Evolutionary conservation across 2,797 vertebrate species (phyloP), one percentile per base, ranked within the genome.

Genomic region (Microctenopoma stevenorrisi): DNA sequence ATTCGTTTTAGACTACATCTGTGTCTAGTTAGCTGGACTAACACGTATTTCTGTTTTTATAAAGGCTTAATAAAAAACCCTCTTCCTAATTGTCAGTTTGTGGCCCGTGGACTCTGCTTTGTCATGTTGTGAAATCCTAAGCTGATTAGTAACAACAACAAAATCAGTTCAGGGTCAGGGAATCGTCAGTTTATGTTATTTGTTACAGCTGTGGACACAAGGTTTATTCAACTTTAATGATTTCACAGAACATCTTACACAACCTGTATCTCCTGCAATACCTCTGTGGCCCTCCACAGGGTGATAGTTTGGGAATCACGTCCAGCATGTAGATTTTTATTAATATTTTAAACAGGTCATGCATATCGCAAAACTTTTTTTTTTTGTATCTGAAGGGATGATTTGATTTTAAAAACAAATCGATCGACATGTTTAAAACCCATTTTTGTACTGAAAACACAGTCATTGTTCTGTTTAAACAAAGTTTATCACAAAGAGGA

Each of bases 291-390:
- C 57, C 47, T 54, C 40, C 5, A 73, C 15, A 64, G 61, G 37
- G 4, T 11, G n/a, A 50, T 42, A 28, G 60, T 68, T 79, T 81
- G 67, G 68, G 74, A 78, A 72, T 74, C 80, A 60, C 58, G n/a
- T 51, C 15, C 40, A 47, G 40, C 40, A 33, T 46, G 38, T 79
- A 48, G 64, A 37, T 57, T 60, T 70, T 48, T 26, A 30, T 69
- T 51, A 47, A 35, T 43, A 10, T 54, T 58, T 48, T 37, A n/a
- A 54, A 57, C 8, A 38, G 25, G 2, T 28, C 30, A n/a, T 22
- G 22, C 22, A 22, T 22, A 22, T 22, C 22, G 22, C 22, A 22
- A 22, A 22, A 22, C 22, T 22, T 22, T 22, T 22, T 22, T 22
- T 4, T 37, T 71, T 57, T 64, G 4, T 67, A 64, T 58, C 44